Conservation (phyloP, 2,113 vertebrate genomes). For the Indicator indicator region DNA sequence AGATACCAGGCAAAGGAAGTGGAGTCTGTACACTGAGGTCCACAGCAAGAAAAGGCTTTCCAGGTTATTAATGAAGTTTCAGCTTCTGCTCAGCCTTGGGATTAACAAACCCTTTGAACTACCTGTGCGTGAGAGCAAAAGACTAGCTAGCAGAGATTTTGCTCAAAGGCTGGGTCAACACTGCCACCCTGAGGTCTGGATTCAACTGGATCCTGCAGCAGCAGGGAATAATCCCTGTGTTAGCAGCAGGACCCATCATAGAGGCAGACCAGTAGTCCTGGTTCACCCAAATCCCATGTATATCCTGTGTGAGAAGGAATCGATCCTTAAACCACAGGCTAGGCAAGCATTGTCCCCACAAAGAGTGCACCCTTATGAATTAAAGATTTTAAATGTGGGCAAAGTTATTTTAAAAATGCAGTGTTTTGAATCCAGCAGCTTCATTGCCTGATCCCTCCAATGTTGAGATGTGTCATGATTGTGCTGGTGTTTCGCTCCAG, state of each 20-base stretch:
- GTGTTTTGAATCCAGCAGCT: neutral
- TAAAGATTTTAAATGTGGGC: neutral
- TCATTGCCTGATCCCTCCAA: neutral
- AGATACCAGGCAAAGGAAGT: no score
- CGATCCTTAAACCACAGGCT: neutral
- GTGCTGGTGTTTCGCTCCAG: neutral
- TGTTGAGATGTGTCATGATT: neutral
- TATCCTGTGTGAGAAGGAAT: neutral
- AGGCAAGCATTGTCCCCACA: neutral
- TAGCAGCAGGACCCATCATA: no score
- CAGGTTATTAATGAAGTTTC: no score
- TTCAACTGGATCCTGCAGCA: neutral
- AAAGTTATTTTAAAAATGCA: neutral
- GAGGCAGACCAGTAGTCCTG: neutral
- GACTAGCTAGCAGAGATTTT: neutral
- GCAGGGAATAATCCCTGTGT: neutral
- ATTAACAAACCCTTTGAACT: neutral
- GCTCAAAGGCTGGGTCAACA: neutral
- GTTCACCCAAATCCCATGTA: neutral
- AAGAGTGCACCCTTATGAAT: neutral
- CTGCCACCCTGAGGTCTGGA: neutral
- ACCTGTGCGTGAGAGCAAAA: neutral
- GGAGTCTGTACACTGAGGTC: no score
- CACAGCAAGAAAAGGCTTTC: no score
- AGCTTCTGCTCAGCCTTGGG: neutral